Evolutionary conservation across 2,797 vertebrate genomes (phyloP), one percentile per base, ranked within the genome.

Genomic region (Clangula hyemalis): DNA sequence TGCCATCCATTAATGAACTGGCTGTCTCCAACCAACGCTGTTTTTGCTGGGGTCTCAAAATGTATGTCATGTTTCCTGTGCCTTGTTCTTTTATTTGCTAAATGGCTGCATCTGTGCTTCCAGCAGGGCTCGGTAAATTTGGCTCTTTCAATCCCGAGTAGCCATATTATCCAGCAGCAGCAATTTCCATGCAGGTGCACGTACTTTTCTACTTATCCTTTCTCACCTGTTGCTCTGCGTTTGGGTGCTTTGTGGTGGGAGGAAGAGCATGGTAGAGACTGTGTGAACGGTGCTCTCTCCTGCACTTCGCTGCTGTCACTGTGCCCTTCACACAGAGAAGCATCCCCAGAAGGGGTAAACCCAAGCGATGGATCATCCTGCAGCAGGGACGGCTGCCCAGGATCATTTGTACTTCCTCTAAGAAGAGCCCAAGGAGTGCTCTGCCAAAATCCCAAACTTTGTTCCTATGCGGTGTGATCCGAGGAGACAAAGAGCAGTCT

Each of bases 121-220:
- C 87, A 88, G 53, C 3, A 0, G 86, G 47, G 64, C 36, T 88
- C 49, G 36, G 56, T 49, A 81, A 68, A 85, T 85, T 45, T 49
- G 60, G 27, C 20, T 94, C 15, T 79, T 86, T 86, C 72, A 73
- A 86, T 68, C 28, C 45, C 43, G 51, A 76, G 43, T 11, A 64
- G 49, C 39, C 71, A 73, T 90, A 95, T 93, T 57, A 91, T 20
- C 36, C 34, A 68, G 17, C 68, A 79, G 58, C 51, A 66, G 70
- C 76, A 78, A 86, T 93, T 94, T 70, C 60, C 56, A 68, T 38
- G 80, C 87, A 91, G 91, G 89, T 92, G 82, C 77, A 84, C 28
- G 43, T 85, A 38, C 43, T 93, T 81, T 84, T 78, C 53, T 79
- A n/a, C 39, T 91, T 82, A 43, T 5, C 17, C 76, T 34, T 30